These are phyloP conservation scores for Scylla paramamosain DNA, from an alignment of 1,140 invertebrate species.

Conservation along the genomic window DNA sequence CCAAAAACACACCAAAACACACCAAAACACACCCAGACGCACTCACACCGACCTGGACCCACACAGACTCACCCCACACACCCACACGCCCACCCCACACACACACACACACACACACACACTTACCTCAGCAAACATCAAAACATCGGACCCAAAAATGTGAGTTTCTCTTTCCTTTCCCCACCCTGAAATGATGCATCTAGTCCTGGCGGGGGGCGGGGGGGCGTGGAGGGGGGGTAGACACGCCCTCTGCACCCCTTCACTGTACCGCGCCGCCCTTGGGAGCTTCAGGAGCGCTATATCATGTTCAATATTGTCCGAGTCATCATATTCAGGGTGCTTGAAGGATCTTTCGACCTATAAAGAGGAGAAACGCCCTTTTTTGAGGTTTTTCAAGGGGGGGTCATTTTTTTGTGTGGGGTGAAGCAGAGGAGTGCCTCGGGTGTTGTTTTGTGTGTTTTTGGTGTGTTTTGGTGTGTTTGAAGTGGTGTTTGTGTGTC, in stretches of 20 bases:
- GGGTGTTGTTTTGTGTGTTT: too few relatives aligned
- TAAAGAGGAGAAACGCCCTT: background rate
- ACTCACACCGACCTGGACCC: background rate
- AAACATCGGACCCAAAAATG: constrained; percentile 86
- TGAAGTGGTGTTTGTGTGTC: too few relatives aligned
- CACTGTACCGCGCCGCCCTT: constrained; percentile 74
- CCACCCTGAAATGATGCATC: constrained; percentile 89
- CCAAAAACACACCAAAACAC: too few relatives aligned
- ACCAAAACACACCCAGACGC: too few relatives aligned
- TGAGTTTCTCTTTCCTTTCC: constrained; percentile 88
- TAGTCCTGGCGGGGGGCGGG: constrained; percentile 82
- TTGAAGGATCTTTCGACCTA: constrained; percentile 80
- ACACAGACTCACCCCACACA: background rate
- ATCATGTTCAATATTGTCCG: constrained; percentile 94
- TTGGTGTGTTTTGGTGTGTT: too few relatives aligned
- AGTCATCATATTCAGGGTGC: constrained; percentile 92
- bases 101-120: background rate
- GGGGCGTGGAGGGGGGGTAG: constrained; percentile 85
- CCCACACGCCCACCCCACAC: constrained; percentile 77
- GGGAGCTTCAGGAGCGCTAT: constrained; percentile 90
- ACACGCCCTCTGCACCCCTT: constrained; percentile 79
- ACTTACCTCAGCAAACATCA: constrained; percentile 88
- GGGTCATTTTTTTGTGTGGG: too few relatives aligned
- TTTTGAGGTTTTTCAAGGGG: too few relatives aligned
- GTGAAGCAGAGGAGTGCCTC: background rate